Base-by-base conservation (phyloP, 2,888 invertebrate species). In the Nipponacmea schrenckii region DNA sequence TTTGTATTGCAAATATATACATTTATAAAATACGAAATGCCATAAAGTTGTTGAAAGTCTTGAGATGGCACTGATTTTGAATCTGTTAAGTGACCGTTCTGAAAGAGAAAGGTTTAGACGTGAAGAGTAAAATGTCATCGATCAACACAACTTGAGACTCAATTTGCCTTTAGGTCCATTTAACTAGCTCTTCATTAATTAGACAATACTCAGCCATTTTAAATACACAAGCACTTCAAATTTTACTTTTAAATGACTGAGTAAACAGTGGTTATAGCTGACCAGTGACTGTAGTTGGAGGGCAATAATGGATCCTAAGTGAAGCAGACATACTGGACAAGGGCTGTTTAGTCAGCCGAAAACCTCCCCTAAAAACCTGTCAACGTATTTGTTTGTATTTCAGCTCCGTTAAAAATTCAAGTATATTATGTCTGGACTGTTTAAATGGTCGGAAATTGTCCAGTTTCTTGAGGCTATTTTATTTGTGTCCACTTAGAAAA, bases 131-230 rank as follows among this genome's bases (percentile, higher is more conserved):
- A 39, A 39, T 10, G 39, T 39, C 39, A 39, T 39, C 10, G 39
- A 39, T 39, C 39, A 39, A 39, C 39, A 8, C 8, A 39, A 39
- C 50, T 50, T 44, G n/a, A 64, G 39, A 64, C 39, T 17, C 8
- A 10, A n/a, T 64, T 64, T 64, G n/a, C 39, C 39, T 39, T 39
- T 10, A 39, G 39, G 39, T 39, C 8, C 39, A 39, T 39, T 39
- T 64, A 14, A 10, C 44, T 15, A 39, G 39, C 31, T n/a, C 64
- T 64, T 31, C n/a, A 31, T 64, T 64, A 64, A 64, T 64, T 56
- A 12, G 14, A 56, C 24, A 56, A 56, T 10, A 39, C 20, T 56
- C 56, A 56, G 20, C 10, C 24, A 24, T 20, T 56, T 56, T 56
- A 56, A 56, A 56, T 14, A 56, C 56, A 56, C 20, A 39, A 24